Evolutionary conservation across 2,888 invertebrate genomes (phyloP), one percentile per base, ranked within the genome.

Genomic region (Phalera bucephala): DNA sequence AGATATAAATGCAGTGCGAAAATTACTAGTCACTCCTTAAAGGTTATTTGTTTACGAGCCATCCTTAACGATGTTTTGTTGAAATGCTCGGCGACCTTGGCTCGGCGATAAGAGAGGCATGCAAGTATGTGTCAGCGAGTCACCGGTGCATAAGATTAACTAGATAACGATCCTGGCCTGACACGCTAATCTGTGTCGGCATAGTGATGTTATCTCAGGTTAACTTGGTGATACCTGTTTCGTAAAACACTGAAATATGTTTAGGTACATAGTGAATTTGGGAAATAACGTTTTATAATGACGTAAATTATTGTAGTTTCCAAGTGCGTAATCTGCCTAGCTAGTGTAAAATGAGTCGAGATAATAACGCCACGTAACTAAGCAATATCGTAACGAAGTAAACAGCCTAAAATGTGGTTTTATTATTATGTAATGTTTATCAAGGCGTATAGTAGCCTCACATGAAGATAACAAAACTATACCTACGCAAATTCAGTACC

Each of bases 111-210:
- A 80, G 63, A 67, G 43, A 56, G 60, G 64, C 52, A 65, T 74
- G 66, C 63, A 65, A 39, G 41, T 52, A 44, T 45, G 39, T 65
- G 65, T 61, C 58, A 65, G 49, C 57, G 44, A 54, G 58, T 54
- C 56, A 58, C 46, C 65, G 62, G 69, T 79, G 76, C 76, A 81
- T 73, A 64, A 71, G 68, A 77, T 75, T 68, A 72, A 62, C 55
- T 49, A 64, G 75, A 80, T 79, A 75, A 72, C 50, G 48, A 49
- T 22, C 38, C 19, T 55, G 31, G 35, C 38, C 19, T 57, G 52
- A 60, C 54, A 50, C 47, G 54, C 49, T 67, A 64, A 72, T 69
- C 64, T 51, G 48, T 45, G 45, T 34, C 33, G 14, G 28, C 33
- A 34, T 22, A 21, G 36, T 34, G 45, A 52, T 43, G 35, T 30